These are phyloP conservation scores for Polyommatus iphigenia DNA, from an alignment of 2,888 invertebrate genomes.

Conservation along the genomic window DNA sequence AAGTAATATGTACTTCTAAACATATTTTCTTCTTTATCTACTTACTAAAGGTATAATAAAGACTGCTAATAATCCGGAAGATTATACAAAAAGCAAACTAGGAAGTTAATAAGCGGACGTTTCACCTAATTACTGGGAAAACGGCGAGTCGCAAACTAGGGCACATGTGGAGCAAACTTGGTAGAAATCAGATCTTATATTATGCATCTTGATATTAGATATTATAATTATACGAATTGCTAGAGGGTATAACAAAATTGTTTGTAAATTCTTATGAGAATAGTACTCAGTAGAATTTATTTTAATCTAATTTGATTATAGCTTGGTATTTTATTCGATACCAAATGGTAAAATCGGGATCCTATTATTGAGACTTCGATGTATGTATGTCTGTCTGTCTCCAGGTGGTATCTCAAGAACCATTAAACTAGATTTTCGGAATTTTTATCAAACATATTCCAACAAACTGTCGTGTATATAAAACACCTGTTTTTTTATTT, in stretches of 20 bases:
- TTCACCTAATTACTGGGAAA: constrained; percentile 15
- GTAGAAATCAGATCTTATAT: constrained; percentile 1
- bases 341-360: too few relatives aligned
- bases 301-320: too few relatives aligned
- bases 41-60: background rate
- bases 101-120: constrained; percentile 7
- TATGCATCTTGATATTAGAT: background rate
- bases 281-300: background rate
- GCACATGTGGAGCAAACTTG: background rate
- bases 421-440: too few relatives aligned
- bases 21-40: background rate
- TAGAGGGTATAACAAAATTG: background rate
- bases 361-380: too few relatives aligned
- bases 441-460: too few relatives aligned
- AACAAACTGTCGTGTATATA: too few relatives aligned
- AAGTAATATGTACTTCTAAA: background rate
- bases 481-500: too few relatives aligned
- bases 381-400: too few relatives aligned
- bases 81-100: background rate
- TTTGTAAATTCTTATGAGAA: background rate
- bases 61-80: background rate
- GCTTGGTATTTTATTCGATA: too few relatives aligned
- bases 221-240: background rate
- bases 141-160: background rate
- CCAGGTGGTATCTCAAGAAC: too few relatives aligned